These are phyloP conservation scores for Limosa lapponica DNA, from an alignment of 2,797 vertebrate species.

Conservation along the genomic window DNA sequence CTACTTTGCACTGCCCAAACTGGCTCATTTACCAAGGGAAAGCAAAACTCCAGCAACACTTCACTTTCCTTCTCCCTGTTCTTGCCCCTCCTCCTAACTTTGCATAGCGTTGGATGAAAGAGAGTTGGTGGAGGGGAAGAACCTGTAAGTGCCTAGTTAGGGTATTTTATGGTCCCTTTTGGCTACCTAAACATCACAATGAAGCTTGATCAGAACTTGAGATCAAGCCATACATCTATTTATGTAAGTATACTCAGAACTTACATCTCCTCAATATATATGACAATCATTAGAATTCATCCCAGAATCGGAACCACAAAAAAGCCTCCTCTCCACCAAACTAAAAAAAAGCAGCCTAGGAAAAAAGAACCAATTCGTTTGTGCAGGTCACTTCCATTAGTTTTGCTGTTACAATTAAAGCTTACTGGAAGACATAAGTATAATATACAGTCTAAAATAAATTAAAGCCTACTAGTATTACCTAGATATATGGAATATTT, in stretches of 20 bases:
- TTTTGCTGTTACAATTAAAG: not conserved
- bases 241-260: not conserved
- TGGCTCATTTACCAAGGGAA: not conserved
- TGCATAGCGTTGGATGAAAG: not conserved
- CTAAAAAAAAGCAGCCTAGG: not conserved
- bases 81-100: not conserved
- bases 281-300: not conserved
- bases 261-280: not conserved
- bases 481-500: not conserved
- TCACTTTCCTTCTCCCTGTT: not conserved
- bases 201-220: not conserved
- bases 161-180: not conserved
- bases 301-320: not conserved
- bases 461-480: not conserved
- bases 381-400: not conserved
- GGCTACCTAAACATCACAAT: not conserved
- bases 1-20: not conserved
- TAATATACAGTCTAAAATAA: not conserved
- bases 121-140: not conserved
- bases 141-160: rapidly evolving
- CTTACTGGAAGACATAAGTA: not conserved
- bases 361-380: not conserved
- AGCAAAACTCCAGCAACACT: not conserved
- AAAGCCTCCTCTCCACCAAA: not conserved
- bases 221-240: not conserved